Base-by-base conservation (phyloP, 2,113 vertebrate species). In the Neolamprologus falcicula region DNA sequence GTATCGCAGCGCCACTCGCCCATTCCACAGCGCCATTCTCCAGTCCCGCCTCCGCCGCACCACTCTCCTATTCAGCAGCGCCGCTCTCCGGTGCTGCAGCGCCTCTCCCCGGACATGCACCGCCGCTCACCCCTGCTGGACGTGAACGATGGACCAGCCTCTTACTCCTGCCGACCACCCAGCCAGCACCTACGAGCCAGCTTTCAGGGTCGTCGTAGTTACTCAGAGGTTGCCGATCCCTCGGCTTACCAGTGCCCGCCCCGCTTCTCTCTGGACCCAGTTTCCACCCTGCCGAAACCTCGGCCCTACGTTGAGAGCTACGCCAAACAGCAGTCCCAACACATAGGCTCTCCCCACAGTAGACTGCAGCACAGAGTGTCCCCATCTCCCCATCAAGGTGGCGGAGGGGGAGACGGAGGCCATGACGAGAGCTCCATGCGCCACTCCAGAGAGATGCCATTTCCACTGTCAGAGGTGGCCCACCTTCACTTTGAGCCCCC, bases 171-270 rank as follows among this genome's bases (percentile, higher is more conserved):
- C 93, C 97, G 98, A 59, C 98, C 98, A 1, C 93, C 97, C 26
- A 97, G 96, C 86, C 98, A 98, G 68, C 98, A 98, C 94, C 96
- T 97, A 91, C 97, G 98, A 80, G 98, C 98, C 31, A 98, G 97
- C 86, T 99, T 99, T 96, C 98, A 99, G 88, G 98, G 98, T 9
- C 97, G 98, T 0, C 97, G 98, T 73, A 99, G 98, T 90, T 99
- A 99, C 95, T 99, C 98, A 0, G 98, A 99, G 96, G 97, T 98
- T 54, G 96, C 96, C 1, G 98, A 98, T 94, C 97, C 97, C 12
- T 98, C 97, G 0, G 95, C 97, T 78, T 98, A 99, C 93, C 97
- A 97, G 90, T 97, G 97, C 88, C 96, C 96, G 6, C 96, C 97
- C 45, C 96, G 97, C 86, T 97, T 98, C 86, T 96, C 97, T 93